Percentiles rank a stretch among this genome's conserved stretches.
Evolutionary conservation across 2,797 vertebrate genomes (phyloP).

Genomic region (Manis javanica): DNA sequence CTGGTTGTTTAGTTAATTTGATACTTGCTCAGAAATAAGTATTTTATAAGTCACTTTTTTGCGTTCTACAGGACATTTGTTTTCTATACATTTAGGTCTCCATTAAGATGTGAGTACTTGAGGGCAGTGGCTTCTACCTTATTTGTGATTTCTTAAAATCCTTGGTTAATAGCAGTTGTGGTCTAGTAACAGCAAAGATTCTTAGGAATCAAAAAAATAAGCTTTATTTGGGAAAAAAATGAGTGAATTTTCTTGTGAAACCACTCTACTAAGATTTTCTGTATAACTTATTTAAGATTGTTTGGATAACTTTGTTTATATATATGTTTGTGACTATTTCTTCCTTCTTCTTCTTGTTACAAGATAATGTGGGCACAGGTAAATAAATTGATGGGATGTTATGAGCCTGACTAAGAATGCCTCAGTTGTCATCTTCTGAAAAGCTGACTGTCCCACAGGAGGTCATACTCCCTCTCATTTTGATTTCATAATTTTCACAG

Average conservation of each 20-base stretch:
- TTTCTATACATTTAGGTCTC: not conserved
- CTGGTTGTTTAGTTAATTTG: not conserved
- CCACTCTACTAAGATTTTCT: not conserved
- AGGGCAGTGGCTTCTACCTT: not conserved
- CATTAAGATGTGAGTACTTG: not conserved
- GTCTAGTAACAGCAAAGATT: not conserved
- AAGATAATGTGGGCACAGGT: not conserved
- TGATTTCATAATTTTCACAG: not conserved
- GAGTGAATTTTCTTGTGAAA: not conserved
- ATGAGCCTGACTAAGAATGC: not conserved
- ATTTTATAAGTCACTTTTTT: not conserved
- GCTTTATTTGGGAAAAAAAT: not conserved
- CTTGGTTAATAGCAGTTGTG: not conserved
- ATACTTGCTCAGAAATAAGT: not conserved
- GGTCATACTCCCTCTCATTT: not conserved
- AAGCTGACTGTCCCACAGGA: not conserved
- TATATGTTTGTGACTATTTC: not conserved
- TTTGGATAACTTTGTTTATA: not conserved
- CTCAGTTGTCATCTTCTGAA: not conserved
- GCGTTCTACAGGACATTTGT: not conserved
- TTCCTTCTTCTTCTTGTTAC: not conserved
- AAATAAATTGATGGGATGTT: not conserved
- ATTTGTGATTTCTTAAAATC: not conserved
- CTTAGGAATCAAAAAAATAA: not conserved
- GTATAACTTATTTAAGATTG: not conserved